Base-by-base conservation (phyloP, 2,888 invertebrate species). In the Tortrix viridana region DNA sequence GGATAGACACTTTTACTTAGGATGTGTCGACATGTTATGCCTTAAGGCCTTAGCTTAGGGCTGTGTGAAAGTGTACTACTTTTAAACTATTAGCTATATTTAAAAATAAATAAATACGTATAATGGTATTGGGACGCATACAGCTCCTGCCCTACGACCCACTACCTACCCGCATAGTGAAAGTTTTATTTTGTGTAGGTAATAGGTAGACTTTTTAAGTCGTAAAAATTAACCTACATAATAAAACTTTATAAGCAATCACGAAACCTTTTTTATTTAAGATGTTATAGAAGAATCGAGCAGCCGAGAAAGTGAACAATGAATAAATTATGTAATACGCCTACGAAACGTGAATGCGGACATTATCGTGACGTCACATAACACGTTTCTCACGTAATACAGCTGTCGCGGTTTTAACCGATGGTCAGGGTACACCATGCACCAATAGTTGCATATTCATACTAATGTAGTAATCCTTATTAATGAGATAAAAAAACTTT, bases 301-400 rank as follows among this genome's bases (percentile, higher is more conserved):
- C 37, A 32, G 43, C 32, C 61, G 55, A 61, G 61, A 61, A 61
- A 61, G 61, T 23, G 61, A 61, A 61, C 61, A 61, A 56, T 61
- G 61, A 61, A 61, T 61, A 50, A 56, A 56, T 61, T 55, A 61
- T 61, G 61, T 61, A 61, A 61, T 61, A 37, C 55, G 61, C 61
- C 61, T 50, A 56, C 37, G 55, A 38, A 37, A 37, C 50, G 49
- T 26, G 37, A 61, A 56, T 49, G 55, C 61, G 49, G 61, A 49
- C 61, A 61, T 60, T 53, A 60, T 56, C 56, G 61, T 61, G 61
- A 61, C 61, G 61, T 56, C 61, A 61, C 61, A 49, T 26, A 32
- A 48, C 60, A 49, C 26, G 49, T 49, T 60, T 50, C 49, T 61
- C 61, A 56, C 61, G 61, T 61, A 61, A 61, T 49, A 44, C 49